phyloP scores from a whole-genome alignment of 2,113 vertebrate genomes.

The Thymallus thymallus region DNA sequence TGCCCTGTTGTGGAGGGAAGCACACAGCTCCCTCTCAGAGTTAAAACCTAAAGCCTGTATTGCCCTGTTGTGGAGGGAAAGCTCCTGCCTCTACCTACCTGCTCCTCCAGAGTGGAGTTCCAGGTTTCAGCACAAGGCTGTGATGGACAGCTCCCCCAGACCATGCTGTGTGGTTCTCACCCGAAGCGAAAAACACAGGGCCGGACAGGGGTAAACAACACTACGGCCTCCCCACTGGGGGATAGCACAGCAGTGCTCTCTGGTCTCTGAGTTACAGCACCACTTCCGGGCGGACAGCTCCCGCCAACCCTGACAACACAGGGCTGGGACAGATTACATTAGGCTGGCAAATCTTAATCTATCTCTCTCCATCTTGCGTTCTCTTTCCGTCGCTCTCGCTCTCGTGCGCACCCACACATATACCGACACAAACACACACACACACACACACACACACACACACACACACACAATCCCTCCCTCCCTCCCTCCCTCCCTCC shows the following conservation, averaged over 20 bases:
- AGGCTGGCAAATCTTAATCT: constrained; percentile 10
- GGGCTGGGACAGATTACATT: constrained; percentile 34
- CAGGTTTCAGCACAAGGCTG: no score
- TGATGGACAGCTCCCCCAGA: no score
- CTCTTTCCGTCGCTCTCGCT: no score
- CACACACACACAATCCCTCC: no score
- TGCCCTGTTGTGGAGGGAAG: no score
- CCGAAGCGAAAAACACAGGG: constrained; percentile 31
- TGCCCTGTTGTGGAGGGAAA: no score
- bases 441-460: no score
- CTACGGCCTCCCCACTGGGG: neutral
- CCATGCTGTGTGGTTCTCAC: constrained; percentile 4
- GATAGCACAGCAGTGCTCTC: neutral
- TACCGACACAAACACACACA: no score
- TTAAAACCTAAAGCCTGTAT: no score
- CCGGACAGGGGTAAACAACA: constrained; percentile 26
- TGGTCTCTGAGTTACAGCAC: neutral
- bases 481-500: constrained; percentile 2
- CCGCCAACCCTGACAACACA: neutral
- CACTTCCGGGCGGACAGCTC: neutral
- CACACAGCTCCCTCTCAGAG: no score
- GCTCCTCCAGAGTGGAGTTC: no score
- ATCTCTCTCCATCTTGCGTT: neutral
- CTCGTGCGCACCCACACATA: neutral
- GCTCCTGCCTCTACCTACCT: no score